Evolutionary conservation across 2,113 vertebrate species (phyloP), one percentile per base, ranked within the genome.

Genomic region (Panthera leo): DNA sequence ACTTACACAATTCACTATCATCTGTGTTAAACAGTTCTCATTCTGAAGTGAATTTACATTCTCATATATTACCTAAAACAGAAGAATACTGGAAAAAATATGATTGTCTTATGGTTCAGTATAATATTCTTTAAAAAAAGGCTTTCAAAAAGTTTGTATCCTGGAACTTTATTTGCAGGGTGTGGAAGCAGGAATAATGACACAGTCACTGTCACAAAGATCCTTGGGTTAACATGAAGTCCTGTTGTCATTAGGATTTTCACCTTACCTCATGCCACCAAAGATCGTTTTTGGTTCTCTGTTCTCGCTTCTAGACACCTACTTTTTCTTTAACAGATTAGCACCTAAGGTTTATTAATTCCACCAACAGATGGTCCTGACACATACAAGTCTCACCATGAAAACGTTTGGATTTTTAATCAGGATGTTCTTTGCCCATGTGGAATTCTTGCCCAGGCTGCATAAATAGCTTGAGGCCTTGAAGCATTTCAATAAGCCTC

Each of bases 361-460:
- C 85, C 67, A 45, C 53, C 82, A 53, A 14, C 92, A 97, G 97
- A 91, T 95, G 98, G 96, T 79, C 83, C 67, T 89, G 91, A 95
- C 89, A 91, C 79, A 25, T 65, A 80, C 7, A 67, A 76, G 78
- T 83, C 94, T 89, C 89, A 73, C 91, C 39, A 4, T n/a, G 63
- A 51, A 96, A 91, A 63, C 2, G 25, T 82, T 85, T 86, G 78
- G 73, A 73, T 93, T 90, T 96, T 97, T 93, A 94, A 96, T 96
- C 71, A 84, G 53, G n/a, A 25, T 51, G 36, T 83, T 91, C 39
- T 94, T 58, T 39, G 51, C 53, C 76, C 67, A 8, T 5, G 0
- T 76, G 39, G 51, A 21, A 16, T 87, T 90, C 79, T 71, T 96
- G 79, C 94, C 36, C 34, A 31, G 14, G 25, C 18, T 51, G 82